phyloP scores from a whole-genome alignment of 1,140 invertebrate genomes.

The Platyscapa corneri region DNA sequence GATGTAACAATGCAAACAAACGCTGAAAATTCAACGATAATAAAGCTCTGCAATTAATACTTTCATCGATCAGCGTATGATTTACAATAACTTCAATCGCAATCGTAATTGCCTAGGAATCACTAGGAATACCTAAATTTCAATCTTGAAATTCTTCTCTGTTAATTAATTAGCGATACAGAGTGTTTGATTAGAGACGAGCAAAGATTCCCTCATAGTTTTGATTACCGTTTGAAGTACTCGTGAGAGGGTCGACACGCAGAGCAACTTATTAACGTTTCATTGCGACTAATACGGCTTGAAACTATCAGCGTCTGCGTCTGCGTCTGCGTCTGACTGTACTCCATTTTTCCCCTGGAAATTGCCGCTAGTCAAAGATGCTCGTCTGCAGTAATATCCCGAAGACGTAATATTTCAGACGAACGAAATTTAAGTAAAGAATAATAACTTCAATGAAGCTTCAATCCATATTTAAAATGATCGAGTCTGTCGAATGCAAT shows the following conservation, averaged over 20 bases:
- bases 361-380: background rate
- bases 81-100: too few species aligned
- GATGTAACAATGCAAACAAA: too few species aligned
- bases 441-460: background rate
- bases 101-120: too few species aligned
- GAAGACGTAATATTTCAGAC: background rate
- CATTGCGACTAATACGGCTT: background rate
- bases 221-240: background rate
- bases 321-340: too few species aligned
- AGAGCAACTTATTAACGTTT: background rate
- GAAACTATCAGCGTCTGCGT: background rate
- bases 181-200: background rate
- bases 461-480: background rate
- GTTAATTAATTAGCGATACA: too few species aligned
- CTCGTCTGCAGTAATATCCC: background rate
- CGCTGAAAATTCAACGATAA: too few species aligned
- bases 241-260: background rate
- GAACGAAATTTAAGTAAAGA: background rate
- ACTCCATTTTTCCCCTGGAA: background rate
- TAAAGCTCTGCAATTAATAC: too few species aligned
- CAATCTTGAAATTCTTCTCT: too few species aligned
- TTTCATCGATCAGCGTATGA: too few species aligned
- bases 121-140: too few species aligned
- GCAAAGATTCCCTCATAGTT: background rate
- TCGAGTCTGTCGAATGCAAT: too few species aligned